These are phyloP conservation scores for Antrozous pallidus DNA, from an alignment of 2,797 vertebrate species.

Conservation along the genomic window DNA sequence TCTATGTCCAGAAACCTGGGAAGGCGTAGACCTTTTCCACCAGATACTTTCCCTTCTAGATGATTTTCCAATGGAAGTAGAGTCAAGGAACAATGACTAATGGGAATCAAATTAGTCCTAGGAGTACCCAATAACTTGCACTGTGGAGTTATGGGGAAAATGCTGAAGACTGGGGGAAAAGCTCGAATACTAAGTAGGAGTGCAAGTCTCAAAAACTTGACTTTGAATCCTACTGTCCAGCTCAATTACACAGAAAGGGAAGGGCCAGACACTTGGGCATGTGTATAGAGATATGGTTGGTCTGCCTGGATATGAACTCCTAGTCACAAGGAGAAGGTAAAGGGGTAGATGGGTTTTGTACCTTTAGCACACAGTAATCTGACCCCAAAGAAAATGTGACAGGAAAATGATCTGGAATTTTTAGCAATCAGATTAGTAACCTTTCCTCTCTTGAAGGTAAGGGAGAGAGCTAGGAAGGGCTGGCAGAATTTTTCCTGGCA, in stretches of 20 bases:
- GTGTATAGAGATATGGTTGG: not conserved
- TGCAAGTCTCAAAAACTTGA: not conserved
- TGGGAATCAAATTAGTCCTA: not conserved
- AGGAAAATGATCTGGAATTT: not conserved
- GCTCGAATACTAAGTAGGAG: not conserved
- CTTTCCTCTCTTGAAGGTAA: not conserved
- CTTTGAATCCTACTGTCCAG: not conserved
- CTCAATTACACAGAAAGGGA: not conserved
- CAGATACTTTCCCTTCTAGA: not conserved
- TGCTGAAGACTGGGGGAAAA: not conserved
- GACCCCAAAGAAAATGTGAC: not conserved
- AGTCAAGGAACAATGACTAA: not conserved
- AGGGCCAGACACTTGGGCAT: not conserved
- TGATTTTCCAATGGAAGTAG: not conserved
- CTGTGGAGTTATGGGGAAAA: not conserved
- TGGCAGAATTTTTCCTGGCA: not conserved
- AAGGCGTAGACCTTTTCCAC: not conserved
- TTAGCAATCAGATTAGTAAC: not conserved
- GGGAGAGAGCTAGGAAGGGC: not conserved
- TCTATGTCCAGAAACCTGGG: not conserved
- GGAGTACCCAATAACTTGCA: not conserved
- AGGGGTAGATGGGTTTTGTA: not conserved
- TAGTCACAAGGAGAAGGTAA: not conserved
- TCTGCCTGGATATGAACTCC: not conserved
- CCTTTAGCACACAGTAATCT: not conserved